Percentiles rank a stretch among this genome's conserved stretches.
phyloP scores from a whole-genome alignment of 2,888 invertebrate genomes.

The Biston stratarius region DNA sequence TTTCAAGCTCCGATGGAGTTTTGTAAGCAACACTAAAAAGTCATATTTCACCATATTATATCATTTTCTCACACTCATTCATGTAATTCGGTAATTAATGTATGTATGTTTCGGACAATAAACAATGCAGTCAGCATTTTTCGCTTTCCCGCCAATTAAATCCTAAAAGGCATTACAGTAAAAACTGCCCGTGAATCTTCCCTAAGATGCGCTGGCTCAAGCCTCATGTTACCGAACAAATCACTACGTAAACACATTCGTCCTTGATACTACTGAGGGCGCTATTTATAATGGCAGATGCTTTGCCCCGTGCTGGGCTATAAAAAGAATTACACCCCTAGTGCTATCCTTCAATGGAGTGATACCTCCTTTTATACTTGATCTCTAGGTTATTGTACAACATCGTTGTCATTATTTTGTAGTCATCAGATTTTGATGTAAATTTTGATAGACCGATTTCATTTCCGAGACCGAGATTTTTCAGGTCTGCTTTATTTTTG shows the following conservation, averaged over 20 bases:
- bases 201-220: slow-evolving; percentile 18
- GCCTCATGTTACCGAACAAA: slow-evolving; percentile 39
- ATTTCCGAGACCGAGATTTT: too few relatives aligned
- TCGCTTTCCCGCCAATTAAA: too few relatives aligned
- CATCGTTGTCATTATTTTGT: background rate
- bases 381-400: background rate
- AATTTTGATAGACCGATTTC: background rate
- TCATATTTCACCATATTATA: too few relatives aligned
- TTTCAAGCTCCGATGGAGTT: too few relatives aligned
- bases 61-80: too few relatives aligned
- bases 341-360: slow-evolving; percentile 15
- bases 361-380: slow-evolving; percentile 11
- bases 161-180: background rate
- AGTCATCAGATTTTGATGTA: background rate
- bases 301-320: slow-evolving; percentile 77
- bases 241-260: slow-evolving; percentile 71
- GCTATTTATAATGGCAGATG: slow-evolving; percentile 82
- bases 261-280: slow-evolving; percentile 85
- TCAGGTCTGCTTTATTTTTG: background rate
- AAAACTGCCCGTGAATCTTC: background rate
- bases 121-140: too few relatives aligned
- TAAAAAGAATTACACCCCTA: slow-evolving; percentile 68
- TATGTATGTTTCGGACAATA: too few relatives aligned
- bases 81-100: too few relatives aligned
- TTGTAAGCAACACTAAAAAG: too few relatives aligned